These are phyloP conservation scores for Mimas tiliae DNA, from an alignment of 2,888 invertebrate genomes.

Conservation along the genomic window DNA sequence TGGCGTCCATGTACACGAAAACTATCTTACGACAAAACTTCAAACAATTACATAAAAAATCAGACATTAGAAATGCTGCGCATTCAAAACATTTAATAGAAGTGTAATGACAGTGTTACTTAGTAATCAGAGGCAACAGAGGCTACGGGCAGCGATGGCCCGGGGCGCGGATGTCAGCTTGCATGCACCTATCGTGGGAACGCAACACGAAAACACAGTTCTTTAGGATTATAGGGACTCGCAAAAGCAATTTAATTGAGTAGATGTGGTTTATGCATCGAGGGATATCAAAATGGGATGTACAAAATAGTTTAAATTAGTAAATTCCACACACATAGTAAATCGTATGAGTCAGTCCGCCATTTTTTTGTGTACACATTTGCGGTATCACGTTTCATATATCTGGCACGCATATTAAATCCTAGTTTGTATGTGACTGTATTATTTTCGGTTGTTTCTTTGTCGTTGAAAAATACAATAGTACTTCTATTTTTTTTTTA, in stretches of 20 bases:
- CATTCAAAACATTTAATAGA: slow-evolving; percentile 66
- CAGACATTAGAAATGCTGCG: slow-evolving; percentile 43
- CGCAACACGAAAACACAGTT: slow-evolving; percentile 58
- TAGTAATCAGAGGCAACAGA: slow-evolving; percentile 72
- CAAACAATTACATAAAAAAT: neutral
- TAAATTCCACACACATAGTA: slow-evolving; percentile 47
- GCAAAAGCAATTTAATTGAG: neutral
- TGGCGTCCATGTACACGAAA: too few relatives aligned
- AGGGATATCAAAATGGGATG: neutral
- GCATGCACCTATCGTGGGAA: slow-evolving; percentile 79
- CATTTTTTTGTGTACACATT: slow-evolving; percentile 29
- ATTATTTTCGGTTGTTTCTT: slow-evolving; percentile 14
- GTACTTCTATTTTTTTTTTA: too few relatives aligned
- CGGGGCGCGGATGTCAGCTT: slow-evolving; percentile 75
- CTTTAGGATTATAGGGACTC: slow-evolving; percentile 41
- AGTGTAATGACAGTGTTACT: slow-evolving; percentile 66
- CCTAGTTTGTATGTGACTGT: slow-evolving; percentile 25
- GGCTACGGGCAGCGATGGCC: slow-evolving; percentile 54
- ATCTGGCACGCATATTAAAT: slow-evolving; percentile 21
- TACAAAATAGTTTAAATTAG: slow-evolving; percentile 44
- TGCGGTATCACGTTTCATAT: slow-evolving; percentile 13
- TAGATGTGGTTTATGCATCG: slow-evolving; percentile 1
- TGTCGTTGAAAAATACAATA: too few relatives aligned
- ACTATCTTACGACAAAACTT: neutral
- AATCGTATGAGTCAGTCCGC: slow-evolving; percentile 33